phyloP scores from a whole-genome alignment of 2,113 vertebrate genomes.

The Ardeotis arabs region DNA sequence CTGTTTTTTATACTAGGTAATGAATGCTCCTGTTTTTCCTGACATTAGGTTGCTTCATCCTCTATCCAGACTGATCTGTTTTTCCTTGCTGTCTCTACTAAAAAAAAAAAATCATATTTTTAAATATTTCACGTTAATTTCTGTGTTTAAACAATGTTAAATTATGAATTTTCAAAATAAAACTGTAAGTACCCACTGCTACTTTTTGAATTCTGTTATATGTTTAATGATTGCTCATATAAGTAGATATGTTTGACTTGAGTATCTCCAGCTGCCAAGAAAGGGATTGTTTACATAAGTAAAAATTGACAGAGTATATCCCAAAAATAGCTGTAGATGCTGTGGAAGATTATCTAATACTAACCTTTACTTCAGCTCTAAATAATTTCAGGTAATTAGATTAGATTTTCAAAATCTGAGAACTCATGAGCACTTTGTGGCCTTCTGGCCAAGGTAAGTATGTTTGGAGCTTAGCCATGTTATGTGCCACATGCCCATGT shows the following conservation, averaged over 20 bases:
- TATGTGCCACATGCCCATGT: not conserved
- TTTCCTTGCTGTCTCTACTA: not conserved
- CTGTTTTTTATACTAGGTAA: not conserved
- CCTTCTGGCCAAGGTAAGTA: not conserved
- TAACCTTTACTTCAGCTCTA: not conserved
- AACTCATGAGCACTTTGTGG: not conserved
- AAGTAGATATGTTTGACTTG: not conserved
- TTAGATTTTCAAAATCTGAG: not conserved
- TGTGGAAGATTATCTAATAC: not conserved
- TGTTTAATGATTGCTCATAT: not conserved
- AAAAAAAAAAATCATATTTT: not conserved
- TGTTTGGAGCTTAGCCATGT: not conserved
- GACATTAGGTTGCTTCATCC: not conserved
- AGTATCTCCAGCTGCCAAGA: not conserved
- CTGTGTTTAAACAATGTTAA: not conserved
- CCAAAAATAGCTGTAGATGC: not conserved
- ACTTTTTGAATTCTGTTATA: not conserved
- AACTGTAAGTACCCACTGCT: not conserved
- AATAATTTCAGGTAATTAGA: not conserved
- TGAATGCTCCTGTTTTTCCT: not conserved
- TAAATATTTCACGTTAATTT: not conserved
- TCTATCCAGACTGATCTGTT: not conserved
- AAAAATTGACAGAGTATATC: not conserved
- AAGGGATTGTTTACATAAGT: not conserved
- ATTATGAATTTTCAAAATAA: not conserved